These are phyloP conservation scores for Metalampra italica DNA, from an alignment of 2,888 invertebrate species.

Conservation along the genomic window DNA sequence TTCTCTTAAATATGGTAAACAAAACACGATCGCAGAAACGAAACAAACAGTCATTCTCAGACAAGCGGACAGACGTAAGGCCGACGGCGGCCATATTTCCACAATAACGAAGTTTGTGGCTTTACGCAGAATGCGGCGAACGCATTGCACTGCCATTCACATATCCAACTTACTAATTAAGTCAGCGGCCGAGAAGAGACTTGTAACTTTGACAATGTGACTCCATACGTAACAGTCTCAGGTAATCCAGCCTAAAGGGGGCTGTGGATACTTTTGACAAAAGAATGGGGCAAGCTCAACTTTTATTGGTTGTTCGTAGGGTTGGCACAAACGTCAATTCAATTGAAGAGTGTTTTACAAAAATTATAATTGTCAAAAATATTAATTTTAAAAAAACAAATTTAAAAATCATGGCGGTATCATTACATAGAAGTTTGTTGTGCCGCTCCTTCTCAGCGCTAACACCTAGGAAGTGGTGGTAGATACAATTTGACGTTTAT, in stretches of 20 bases:
- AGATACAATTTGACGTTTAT: no score
- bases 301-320: background rate
- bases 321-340: background rate
- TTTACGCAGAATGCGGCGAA: conserved; percentile 54
- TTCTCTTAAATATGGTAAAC: background rate
- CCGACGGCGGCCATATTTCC: conserved; percentile 66
- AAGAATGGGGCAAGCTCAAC: background rate
- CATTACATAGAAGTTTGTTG: no score
- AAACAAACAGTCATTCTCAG: background rate
- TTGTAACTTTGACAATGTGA: conserved; percentile 74
- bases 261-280: conserved; percentile 18
- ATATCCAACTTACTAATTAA: conserved; percentile 77
- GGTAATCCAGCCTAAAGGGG: conserved; percentile 39
- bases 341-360: no score
- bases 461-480: no score
- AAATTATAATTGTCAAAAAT: no score
- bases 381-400: no score
- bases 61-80: conserved; percentile 10
- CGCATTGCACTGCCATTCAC: conserved; percentile 77
- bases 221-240: conserved; percentile 67
- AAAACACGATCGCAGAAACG: conserved; percentile 2
- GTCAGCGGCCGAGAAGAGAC: conserved; percentile 72
- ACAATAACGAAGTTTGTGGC: conserved; percentile 70
- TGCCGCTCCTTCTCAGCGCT: no score
- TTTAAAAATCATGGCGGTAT: no score